Evolutionary conservation across 2,797 vertebrate genomes (phyloP).

Genomic region (Paratrypauchen microcephalus): DNA sequence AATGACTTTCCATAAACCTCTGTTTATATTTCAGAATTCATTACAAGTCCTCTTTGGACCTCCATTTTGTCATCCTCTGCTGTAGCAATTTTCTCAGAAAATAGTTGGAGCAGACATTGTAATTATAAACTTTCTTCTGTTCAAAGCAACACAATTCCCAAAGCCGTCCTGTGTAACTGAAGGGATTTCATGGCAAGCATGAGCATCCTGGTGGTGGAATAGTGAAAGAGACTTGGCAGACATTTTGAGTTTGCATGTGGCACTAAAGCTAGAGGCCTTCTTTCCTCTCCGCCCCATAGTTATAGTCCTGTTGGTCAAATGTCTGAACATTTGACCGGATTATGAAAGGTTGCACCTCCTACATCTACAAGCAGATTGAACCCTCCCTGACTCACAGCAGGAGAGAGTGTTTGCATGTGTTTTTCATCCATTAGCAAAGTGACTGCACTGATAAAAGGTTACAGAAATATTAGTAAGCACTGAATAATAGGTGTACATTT

Average conservation of each 20-base stretch:
- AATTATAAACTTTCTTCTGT: constrained; percentile 36
- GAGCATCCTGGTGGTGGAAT: constrained; percentile 31
- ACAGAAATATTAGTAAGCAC: constrained; percentile 63
- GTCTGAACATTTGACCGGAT: constrained; percentile 38
- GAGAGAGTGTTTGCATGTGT: constrained; percentile 52
- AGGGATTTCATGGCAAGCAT: constrained; percentile 39
- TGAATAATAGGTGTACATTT: constrained; percentile 60
- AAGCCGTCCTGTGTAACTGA: constrained; percentile 27
- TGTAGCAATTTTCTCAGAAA: constrained; percentile 29
- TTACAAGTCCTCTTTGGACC: constrained; percentile 46
- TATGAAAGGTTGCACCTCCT: constrained; percentile 32
- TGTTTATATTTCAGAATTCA: constrained; percentile 43
- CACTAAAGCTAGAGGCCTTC: constrained; percentile 29
- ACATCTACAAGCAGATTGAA: constrained; percentile 20
- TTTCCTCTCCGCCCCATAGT: constrained; percentile 15
- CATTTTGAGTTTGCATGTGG: constrained; percentile 45
- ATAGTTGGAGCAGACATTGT: constrained; percentile 35
- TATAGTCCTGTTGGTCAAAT: constrained; percentile 31
- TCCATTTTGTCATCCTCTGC: constrained; percentile 44
- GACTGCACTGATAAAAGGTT: constrained; percentile 47
- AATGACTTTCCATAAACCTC: constrained; percentile 45
- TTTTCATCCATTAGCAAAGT: constrained; percentile 53
- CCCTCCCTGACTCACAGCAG: constrained; percentile 30
- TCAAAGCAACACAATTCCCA: constrained; percentile 35
- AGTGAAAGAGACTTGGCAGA: constrained; percentile 40